Percentiles rank a stretch among this genome's conserved stretches.
Evolutionary conservation across 2,797 vertebrate species (phyloP).

Genomic region (Kryptopterus vitreolus): DNA sequence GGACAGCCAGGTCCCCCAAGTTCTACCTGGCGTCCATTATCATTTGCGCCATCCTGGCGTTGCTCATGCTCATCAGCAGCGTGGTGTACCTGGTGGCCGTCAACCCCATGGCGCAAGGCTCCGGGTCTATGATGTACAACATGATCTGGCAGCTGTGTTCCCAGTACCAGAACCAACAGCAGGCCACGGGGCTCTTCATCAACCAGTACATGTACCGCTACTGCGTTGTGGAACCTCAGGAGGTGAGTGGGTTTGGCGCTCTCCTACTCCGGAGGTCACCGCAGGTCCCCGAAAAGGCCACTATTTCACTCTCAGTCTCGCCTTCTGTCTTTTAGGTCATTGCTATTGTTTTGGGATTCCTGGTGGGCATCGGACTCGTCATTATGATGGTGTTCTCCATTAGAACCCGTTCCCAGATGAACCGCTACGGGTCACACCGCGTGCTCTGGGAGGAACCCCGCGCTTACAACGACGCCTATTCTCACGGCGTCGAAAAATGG

Average conservation of each 20-base stretch:
- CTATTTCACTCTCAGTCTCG: background rate
- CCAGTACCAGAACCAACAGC: conserved; percentile 79
- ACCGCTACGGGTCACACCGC: conserved; percentile 73
- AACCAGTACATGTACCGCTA: conserved; percentile 93
- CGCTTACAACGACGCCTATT: conserved; percentile 60
- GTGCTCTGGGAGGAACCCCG: conserved; percentile 86
- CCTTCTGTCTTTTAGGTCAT: conserved; percentile 74
- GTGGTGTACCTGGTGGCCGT: conserved; percentile 88
- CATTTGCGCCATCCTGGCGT: conserved; percentile 75
- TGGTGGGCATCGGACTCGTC: conserved; percentile 81
- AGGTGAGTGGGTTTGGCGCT: conserved; percentile 81
- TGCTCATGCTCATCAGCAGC: conserved; percentile 84
- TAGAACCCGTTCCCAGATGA: conserved; percentile 79
- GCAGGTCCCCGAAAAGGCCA: background rate
- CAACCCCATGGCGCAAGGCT: conserved; percentile 84
- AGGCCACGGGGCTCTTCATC: conserved; percentile 76
- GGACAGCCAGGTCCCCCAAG: conserved; percentile 68
- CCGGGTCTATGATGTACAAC: conserved; percentile 80
- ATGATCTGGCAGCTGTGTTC: conserved; percentile 81
- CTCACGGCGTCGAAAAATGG: conserved; percentile 85
- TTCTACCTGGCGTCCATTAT: conserved; percentile 84
- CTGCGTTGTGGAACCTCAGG: conserved; percentile 90
- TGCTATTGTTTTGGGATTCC: conserved; percentile 84
- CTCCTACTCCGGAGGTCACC: background rate
- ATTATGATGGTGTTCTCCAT: conserved; percentile 86